Evolutionary conservation across 92 coral and sea anemone species (phyloP), one percentile per base, ranked within the genome.

Genomic region (Montipora capitata): DNA sequence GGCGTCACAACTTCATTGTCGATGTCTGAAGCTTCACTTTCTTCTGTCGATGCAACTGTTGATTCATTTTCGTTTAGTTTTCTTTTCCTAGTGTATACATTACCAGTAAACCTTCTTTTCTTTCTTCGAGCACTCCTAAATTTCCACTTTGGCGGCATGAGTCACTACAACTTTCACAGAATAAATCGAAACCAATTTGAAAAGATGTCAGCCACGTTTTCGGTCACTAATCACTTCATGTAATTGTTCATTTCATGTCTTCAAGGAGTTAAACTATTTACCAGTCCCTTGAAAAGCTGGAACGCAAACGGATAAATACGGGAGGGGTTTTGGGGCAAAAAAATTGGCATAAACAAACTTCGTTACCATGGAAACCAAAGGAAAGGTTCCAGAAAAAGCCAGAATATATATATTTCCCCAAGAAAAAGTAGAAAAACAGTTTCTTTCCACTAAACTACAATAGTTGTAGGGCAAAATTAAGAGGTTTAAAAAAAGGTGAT

Each of bases 71-170:
- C 74, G 12, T 42, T 41, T 40, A 43, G 74, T 17, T 88, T 63
- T 12, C 38, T 11, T 18, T 44, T 18, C 43, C 44, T 61, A n/a
- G 84, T 75, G 61, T 61, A 85, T 61, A 7, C 14, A 14, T 85
- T 76, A 40, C 89, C 89, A n/a, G 85, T 61, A 85, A 85, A 85
- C 81, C 58, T 85, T 17, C 89, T 74, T 85, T 85, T 85, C 89
- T 85, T 85, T 76, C 35, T 27, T 27, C 74, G 20, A 16, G 49
- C 54, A 9, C 44, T 76, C 15, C 75, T 85, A 85, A 76, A 65
- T 35, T 64, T 75, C 65, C 80, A 76, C 40, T 85, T 85, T 63
- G 85, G 74, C 57, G 77, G 89, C 89, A 85, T 75, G 51, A 68
- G 13, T 79, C 59, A 10, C 84, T 40, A 63, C 84, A 64, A 79